Base-by-base conservation (phyloP, 2,888 invertebrate species). In the Drosophila recens region DNA sequence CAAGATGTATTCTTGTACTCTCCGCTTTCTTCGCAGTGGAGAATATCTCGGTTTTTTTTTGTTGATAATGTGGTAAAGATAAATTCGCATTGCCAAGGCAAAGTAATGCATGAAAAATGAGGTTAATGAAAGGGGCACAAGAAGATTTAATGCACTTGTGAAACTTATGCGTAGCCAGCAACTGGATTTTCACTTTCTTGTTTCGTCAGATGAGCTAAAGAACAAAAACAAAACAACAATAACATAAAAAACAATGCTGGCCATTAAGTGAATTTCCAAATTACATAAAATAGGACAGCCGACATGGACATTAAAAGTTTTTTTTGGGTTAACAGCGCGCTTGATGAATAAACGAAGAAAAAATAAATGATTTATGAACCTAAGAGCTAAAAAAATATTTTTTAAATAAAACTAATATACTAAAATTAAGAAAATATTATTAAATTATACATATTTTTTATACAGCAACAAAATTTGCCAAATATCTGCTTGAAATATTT, bases 91-190 rank as follows among this genome's bases (percentile, higher is more conserved):
- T 36, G 46, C 46, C 59, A 27, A 23, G 48, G 43, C 58, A 52
- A 54, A 40, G 64, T 70, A 82, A 64, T 80, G 79, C 82, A 82
- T 58, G 53, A 49, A 52, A 72, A 79, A 80, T 82, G 83, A 71
- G 83, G 83, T 82, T 83, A 83, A 86, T 82, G 80, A 82, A 88
- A 72, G 77, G 82, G 68, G 83, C 78, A 64, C 78, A 80, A 66
- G 68, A 80, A 87, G 89, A 85, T 85, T 85, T 89, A 89, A 89
- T 81, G 79, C 87, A 72, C 45, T 80, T 80, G 82, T 72, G 79
- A 82, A 80, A 71, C 70, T 66, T 76, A 76, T 72, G 72, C 79
- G 75, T 76, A 43, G 67, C 57, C 68, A 48, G 40, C 43, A 66
- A 54, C 66, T 67, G 46, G 68, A 70, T 72, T 89, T 85, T 85